Evolutionary conservation across 2,113 vertebrate species (phyloP).

Genomic region (Calyptommatus sinebrachiatus): DNA sequence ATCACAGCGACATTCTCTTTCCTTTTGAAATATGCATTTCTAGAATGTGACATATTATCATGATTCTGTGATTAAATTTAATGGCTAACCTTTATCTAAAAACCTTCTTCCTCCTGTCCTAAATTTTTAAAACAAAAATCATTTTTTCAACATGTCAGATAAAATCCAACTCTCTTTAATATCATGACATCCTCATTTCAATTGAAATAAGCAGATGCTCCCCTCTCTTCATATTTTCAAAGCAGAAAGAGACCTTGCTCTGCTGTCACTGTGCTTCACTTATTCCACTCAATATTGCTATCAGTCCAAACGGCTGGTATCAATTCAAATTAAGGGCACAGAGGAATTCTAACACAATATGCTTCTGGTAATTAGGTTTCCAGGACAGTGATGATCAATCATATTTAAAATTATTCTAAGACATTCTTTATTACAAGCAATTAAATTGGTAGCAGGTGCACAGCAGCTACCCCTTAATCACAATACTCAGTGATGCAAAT

Average conservation of each 20-base stretch:
- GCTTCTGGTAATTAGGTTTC: conserved; percentile 28
- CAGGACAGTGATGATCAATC: conserved; percentile 25
- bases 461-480: conserved; percentile 27
- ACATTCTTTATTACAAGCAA: conserved; percentile 10
- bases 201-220: background rate
- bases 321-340: conserved; percentile 37
- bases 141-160: background rate
- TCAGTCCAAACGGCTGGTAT: conserved; percentile 34
- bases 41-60: background rate
- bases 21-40: background rate
- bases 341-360: conserved; percentile 20
- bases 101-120: background rate
- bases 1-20: background rate
- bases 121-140: background rate
- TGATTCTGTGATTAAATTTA: background rate
- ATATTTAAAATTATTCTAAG: conserved; percentile 19
- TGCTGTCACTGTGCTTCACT: background rate
- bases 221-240: background rate
- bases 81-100: background rate
- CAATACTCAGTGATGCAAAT: conserved; percentile 15
- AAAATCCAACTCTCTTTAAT: background rate
- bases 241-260: background rate
- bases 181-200: background rate
- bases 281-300: conserved; percentile 34
- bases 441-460: conserved; percentile 17